Conservation (phyloP, 1,140 invertebrate genomes). For the Venturia canescens region DNA sequence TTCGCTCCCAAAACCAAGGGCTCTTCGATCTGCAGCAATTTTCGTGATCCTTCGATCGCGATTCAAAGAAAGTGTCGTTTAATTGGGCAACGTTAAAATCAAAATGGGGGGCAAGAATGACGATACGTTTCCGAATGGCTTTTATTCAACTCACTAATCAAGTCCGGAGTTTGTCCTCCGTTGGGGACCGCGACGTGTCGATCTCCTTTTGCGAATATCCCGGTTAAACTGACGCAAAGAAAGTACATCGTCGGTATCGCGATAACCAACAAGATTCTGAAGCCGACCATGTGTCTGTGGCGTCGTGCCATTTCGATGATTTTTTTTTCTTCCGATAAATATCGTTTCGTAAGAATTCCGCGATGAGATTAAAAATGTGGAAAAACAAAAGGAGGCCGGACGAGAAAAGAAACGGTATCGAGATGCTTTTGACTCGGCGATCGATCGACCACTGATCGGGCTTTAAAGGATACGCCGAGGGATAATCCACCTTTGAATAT, state of each 20-base stretch:
- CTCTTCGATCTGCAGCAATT: constrained; percentile 63
- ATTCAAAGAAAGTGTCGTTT: constrained; percentile 29
- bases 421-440: constrained; percentile 20
- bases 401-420: constrained; percentile 5
- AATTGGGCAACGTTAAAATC: constrained; percentile 69
- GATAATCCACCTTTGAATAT: constrained; percentile 49
- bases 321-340: neutral
- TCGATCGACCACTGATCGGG: constrained; percentile 43
- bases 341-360: constrained; percentile 27
- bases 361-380: constrained; percentile 18
- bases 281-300: constrained; percentile 63
- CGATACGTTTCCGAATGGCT: too few species aligned
- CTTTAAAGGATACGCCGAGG: constrained; percentile 33
- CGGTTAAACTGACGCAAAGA: constrained; percentile 57
- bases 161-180: constrained; percentile 14
- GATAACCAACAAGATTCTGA: constrained; percentile 66
- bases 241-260: constrained; percentile 67
- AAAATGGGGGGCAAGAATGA: too few species aligned
- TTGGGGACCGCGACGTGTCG: neutral
- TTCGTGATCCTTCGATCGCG: constrained; percentile 60
- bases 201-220: constrained; percentile 51
- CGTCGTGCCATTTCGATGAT: constrained; percentile 62
- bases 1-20: constrained; percentile 39
- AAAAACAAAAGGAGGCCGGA: constrained; percentile 4
- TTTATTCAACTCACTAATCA: constrained; percentile 56